Evolutionary conservation across 2,888 invertebrate species (phyloP).

Genomic region (Petrolisthes cinctipes): DNA sequence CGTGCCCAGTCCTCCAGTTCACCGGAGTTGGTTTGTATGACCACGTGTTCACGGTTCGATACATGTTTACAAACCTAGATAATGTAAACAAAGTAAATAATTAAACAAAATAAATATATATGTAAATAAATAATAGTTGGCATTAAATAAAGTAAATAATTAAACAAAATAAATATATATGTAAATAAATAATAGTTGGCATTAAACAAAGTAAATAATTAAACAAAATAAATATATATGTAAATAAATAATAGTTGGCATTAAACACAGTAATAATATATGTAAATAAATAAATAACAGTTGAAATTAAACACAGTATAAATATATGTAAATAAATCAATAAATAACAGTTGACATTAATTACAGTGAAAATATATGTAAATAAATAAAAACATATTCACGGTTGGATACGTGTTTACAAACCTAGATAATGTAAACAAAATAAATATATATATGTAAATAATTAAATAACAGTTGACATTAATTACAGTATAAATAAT

Average conservation of each 20-base stretch:
- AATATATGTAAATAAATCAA: neutral
- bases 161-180: too few relatives aligned
- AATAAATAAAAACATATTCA: conserved; percentile 59
- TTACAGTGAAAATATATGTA: too few relatives aligned
- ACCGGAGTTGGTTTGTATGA: conserved; percentile 67
- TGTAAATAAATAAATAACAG: too few relatives aligned
- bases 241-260: too few relatives aligned
- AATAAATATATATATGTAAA: neutral
- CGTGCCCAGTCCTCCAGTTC: conserved; percentile 72
- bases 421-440: conserved; percentile 36
- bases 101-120: neutral
- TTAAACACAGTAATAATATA: too few relatives aligned
- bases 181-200: too few relatives aligned
- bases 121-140: conserved; percentile 30
- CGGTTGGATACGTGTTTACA: conserved; percentile 64
- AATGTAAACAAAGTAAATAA: neutral
- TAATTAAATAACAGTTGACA: neutral
- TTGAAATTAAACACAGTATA: too few relatives aligned
- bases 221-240: too few relatives aligned
- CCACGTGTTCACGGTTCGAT: conserved; percentile 63
- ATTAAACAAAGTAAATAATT: too few relatives aligned
- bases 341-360: neutral
- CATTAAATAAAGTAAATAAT: too few relatives aligned
- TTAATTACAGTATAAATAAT: neutral
- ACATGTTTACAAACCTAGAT: conserved; percentile 64